Percentiles rank a stretch among this genome's conserved stretches.
phyloP scores from a whole-genome alignment of 2,888 invertebrate genomes.

The Rugalucina vietnamica region DNA sequence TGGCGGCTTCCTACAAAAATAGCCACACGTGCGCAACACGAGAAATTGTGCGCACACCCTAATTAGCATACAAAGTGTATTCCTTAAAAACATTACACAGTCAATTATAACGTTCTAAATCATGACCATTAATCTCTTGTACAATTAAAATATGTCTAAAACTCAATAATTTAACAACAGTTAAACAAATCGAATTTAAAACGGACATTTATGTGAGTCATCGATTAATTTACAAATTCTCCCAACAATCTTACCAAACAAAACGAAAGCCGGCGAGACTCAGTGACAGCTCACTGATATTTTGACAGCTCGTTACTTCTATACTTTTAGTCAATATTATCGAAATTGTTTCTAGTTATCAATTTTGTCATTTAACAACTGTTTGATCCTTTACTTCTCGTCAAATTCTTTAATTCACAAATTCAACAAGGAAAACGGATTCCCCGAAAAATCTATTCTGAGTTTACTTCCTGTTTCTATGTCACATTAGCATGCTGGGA shows the following conservation, averaged over 20 bases:
- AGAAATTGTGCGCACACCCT: constrained; percentile 49
- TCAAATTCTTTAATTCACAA: not conserved
- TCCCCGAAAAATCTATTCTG: constrained; percentile 53
- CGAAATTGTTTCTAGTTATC: too few species aligned
- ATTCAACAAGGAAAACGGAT: constrained; percentile 25
- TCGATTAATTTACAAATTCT: not conserved
- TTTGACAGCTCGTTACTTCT: not conserved
- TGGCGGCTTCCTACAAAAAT: constrained; percentile 55
- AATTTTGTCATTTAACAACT: too few species aligned
- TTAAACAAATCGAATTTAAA: too few species aligned
- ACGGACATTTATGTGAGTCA: too few species aligned
- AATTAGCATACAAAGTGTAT: not conserved
- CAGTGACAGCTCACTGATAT: not conserved
- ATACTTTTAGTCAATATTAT: too few species aligned
- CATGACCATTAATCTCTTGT: too few species aligned
- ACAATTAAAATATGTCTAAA: too few species aligned
- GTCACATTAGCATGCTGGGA: constrained; percentile 63
- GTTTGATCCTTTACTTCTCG: too few species aligned
- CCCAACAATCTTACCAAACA: constrained; percentile 5
- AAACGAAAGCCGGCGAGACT: constrained; percentile 2
- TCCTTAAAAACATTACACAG: not conserved
- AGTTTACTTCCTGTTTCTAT: constrained; percentile 73
- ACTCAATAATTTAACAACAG: too few species aligned
- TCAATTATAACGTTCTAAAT: too few species aligned
- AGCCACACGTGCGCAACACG: constrained; percentile 60